Evolutionary conservation across 2,888 invertebrate genomes (phyloP).

Genomic region (Unio pictorum): DNA sequence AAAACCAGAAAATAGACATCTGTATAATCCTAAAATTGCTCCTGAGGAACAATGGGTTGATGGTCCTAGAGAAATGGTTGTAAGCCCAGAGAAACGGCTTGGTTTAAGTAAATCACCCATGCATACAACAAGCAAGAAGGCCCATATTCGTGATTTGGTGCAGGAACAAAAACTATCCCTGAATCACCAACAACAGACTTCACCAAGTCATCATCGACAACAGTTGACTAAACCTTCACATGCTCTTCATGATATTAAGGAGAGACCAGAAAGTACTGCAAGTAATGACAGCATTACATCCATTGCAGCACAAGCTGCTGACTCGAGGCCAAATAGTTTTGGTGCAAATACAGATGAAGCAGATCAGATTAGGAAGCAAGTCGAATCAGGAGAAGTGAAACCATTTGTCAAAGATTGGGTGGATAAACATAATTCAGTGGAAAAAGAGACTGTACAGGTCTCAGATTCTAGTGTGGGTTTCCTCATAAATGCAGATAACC

Average conservation of each 20-base stretch:
- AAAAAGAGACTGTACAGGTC: slow-evolving; percentile 12
- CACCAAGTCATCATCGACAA: slow-evolving; percentile 14
- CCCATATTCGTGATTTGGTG: slow-evolving; percentile 24
- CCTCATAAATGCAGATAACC: slow-evolving; percentile 36
- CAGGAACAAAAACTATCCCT: slow-evolving; percentile 16
- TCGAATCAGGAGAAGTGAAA: slow-evolving; percentile 43
- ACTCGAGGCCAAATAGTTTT: slow-evolving; percentile 54
- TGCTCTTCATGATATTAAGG: slow-evolving; percentile 42
- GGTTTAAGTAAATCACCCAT: slow-evolving; percentile 31
- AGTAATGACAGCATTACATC: slow-evolving; percentile 56
- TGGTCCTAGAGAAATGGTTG: slow-evolving; percentile 66
- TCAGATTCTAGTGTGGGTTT: slow-evolving; percentile 23
- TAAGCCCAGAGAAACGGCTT: slow-evolving; percentile 32
- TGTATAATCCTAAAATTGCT: slow-evolving; percentile 79
- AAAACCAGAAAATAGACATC: slow-evolving; percentile 29
- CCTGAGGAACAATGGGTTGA: slow-evolving; percentile 76
- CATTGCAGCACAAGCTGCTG: slow-evolving; percentile 49
- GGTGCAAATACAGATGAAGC: slow-evolving; percentile 34
- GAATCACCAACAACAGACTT: slow-evolving; percentile 15
- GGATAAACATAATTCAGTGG: slow-evolving; percentile 56
- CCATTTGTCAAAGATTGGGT: slow-evolving; percentile 69
- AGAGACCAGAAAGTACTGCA: slow-evolving; percentile 55
- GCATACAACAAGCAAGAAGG: slow-evolving; percentile 34
- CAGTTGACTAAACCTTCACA: slow-evolving; percentile 34
- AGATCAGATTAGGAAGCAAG: slow-evolving; percentile 31